Evolutionary conservation across 2,797 vertebrate species (phyloP), one percentile per base, ranked within the genome.

Genomic region (Platalea minor): DNA sequence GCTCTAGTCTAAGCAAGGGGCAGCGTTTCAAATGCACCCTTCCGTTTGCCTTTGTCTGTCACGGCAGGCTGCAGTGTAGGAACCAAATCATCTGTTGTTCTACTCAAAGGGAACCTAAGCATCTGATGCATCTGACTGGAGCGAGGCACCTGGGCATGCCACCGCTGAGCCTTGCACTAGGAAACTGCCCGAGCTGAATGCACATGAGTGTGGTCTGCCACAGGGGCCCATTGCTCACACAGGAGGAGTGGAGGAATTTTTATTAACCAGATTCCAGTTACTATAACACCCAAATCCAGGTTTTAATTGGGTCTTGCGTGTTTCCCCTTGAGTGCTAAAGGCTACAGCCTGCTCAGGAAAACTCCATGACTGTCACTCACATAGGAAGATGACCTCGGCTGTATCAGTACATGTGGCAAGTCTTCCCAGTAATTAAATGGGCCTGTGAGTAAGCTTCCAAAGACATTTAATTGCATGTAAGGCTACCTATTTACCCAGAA

Each of bases 131-230:
- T n/a, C 57, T 1, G 3, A 9, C 7, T 4, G 33, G 45, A 82
- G 57, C 0, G 0, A 29, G 25, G 43, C 18, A 56, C 17, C 6
- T 2, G 0, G 7, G 24, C 6, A 11, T 4, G 31, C 6, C 13
- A 7, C 16, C 2, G 2, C 48, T 13, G 1, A 6, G 29, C 33
- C 37, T 60, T 7, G 8, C 21, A 6, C 53, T 35, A 3, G 0
- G 1, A 12, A 77, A 20, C 60, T 26, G 17, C 60, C 43, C 0
- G 2, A 41, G 33, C 26, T 0, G 2, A 73, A 57, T 0, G 5
- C 24, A 28, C 7, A 7, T 0, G 1, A 20, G 10, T 8, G 15
- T 0, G 0, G 16, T 54, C 43, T 85, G 41, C 19, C 48, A 5
- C 12, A 4, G 0, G 3, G 23, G n/a, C 73, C 33, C 0, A 0